Evolutionary conservation across 2,797 vertebrate species (phyloP).

Genomic region (Leucoraja ocellata): DNA sequence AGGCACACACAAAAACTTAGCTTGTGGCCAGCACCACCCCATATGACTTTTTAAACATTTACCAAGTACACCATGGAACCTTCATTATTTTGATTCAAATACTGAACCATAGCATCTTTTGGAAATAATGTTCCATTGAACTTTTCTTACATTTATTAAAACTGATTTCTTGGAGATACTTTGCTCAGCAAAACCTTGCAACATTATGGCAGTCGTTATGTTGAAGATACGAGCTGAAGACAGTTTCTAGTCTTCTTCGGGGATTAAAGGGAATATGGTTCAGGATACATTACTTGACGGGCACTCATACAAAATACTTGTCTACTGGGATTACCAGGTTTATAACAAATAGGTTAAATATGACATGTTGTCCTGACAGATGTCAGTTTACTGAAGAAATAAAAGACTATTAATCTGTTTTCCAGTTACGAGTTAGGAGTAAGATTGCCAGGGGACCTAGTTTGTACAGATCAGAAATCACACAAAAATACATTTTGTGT

Average conservation of each 20-base stretch:
- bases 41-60: not conserved
- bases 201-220: not conserved
- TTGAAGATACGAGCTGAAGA: not conserved
- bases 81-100: conserved; percentile 18
- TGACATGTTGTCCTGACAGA: conserved; percentile 24
- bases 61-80: not conserved
- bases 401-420: not conserved
- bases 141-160: not conserved
- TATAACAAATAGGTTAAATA: conserved; percentile 2
- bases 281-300: not conserved
- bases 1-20: too few species aligned
- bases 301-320: not conserved
- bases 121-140: not conserved
- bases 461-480: not conserved
- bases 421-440: not conserved
- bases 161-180: not conserved
- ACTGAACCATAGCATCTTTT: not conserved
- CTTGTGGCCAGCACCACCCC: too few species aligned
- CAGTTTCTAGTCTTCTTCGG: not conserved
- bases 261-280: not conserved
- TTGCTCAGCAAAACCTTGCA: not conserved
- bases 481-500: not conserved
- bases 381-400: not conserved
- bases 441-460: not conserved
- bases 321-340: conserved; percentile 13